Evolutionary conservation across 2,888 invertebrate species (phyloP), one percentile per base, ranked within the genome.

Genomic region (Eubasilissa splendida): DNA sequence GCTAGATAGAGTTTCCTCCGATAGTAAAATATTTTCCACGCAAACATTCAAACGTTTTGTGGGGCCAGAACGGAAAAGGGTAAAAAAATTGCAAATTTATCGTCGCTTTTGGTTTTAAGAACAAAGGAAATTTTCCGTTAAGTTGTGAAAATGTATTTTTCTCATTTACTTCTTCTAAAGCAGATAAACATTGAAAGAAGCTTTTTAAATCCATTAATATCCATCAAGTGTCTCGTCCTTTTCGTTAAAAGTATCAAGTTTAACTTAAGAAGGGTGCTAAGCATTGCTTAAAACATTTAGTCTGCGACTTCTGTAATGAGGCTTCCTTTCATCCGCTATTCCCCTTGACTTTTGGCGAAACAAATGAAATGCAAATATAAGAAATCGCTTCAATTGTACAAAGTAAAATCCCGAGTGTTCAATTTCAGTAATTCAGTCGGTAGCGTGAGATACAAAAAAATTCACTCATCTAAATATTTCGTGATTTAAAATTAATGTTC

Each of bases 141-240:
- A 42, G 42, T 42, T 42, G 42, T 42, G 42, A 42, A 42, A 42
- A 42, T 42, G 42, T 42, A 42, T 42, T 42, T 42, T 42, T 42
- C 42, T 42, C 42, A 42, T 42, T 42, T 42, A 42, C 42, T 42
- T 42, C 42, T 42, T 42, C 42, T 42, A 42, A 42, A 42, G 42
- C 42, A 42, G 42, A 42, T 42, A 42, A 42, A 42, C 42, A 42
- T 42, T 42, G 42, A 76, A 22, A 12, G 53, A 66, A n/a, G 22
- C 56, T 77, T 58, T 54, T 77, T 70, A 33, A 71, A 71, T 73
- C 78, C 78, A 78, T 78, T 78, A 78, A 78, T 78, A 78, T 71
- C 60, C 68, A 70, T 77, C 78, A 71, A 78, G 63, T 59, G 70
- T 54, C 70, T 70, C 4, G 70, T 54, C 53, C 70, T 22, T 33